Evolutionary conservation across 2,888 invertebrate genomes (phyloP).

Genomic region (Leptogaster cylindrica): DNA sequence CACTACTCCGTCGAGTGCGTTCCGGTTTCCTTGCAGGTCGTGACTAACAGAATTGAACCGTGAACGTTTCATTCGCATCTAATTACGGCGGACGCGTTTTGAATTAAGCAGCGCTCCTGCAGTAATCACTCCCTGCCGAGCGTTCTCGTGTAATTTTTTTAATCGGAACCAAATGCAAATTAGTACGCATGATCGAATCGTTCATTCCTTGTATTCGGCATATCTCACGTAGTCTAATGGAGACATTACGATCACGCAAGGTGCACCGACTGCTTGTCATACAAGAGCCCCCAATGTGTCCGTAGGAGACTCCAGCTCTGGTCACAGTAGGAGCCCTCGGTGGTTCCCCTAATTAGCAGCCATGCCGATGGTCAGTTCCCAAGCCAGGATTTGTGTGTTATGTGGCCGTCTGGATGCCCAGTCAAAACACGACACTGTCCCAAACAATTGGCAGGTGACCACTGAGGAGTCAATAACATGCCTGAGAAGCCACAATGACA

Average conservation of each 20-base stretch:
- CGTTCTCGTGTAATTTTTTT: conserved; percentile 17
- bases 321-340: background rate
- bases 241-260: conserved; percentile 39
- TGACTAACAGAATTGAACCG: conserved; percentile 30
- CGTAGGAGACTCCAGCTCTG: conserved; percentile 4
- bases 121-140: conserved; percentile 30
- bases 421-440: conserved; percentile 25
- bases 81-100: conserved; percentile 30
- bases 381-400: conserved; percentile 7
- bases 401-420: conserved; percentile 4
- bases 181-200: conserved; percentile 37
- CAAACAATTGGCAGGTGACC: conserved; percentile 15
- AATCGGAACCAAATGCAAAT: conserved; percentile 41
- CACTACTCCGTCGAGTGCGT: conserved; percentile 1
- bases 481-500: conserved; percentile 33
- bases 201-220: conserved; percentile 18
- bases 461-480: conserved; percentile 29
- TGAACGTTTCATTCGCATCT: conserved; percentile 31
- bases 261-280: conserved; percentile 1
- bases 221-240: conserved; percentile 40
- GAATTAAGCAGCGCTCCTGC: conserved; percentile 19
- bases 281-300: background rate
- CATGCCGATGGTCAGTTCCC: conserved; percentile 18
- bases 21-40: conserved; percentile 16
- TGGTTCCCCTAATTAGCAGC: conserved; percentile 23